phyloP scores from a whole-genome alignment of 1,140 invertebrate species.

The Scaptomyza pallida region DNA sequence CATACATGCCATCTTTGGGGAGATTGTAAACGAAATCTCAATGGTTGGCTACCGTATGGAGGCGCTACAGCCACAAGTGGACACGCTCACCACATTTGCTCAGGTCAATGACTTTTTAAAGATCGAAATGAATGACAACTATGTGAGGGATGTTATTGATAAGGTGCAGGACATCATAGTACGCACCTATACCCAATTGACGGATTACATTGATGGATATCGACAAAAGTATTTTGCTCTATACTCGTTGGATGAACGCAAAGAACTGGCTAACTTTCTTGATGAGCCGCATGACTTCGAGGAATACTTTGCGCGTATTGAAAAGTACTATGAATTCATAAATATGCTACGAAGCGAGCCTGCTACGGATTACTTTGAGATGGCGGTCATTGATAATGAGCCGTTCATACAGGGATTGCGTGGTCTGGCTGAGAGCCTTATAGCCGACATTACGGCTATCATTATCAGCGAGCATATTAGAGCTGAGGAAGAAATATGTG shows the following conservation, averaged over 20 bases:
- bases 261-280: conserved; percentile 67
- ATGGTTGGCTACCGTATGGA: conserved; percentile 83
- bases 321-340: conserved; percentile 86
- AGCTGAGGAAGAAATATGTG: conserved; percentile 87
- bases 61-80: conserved; percentile 84
- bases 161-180: conserved; percentile 76
- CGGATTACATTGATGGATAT: conserved; percentile 76
- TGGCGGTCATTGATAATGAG: conserved; percentile 85
- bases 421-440: conserved; percentile 81
- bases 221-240: conserved; percentile 78
- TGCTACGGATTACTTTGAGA: conserved; percentile 87
- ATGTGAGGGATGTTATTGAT: conserved; percentile 63
- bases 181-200: conserved; percentile 76
- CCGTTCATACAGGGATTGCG: conserved; percentile 85
- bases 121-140: conserved; percentile 72
- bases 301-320: conserved; percentile 86
- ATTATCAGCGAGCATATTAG: conserved; percentile 85
- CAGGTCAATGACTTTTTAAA: conserved; percentile 65
- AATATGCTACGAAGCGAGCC: conserved; percentile 86
- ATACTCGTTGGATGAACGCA: conserved; percentile 76
- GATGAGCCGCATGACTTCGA: conserved; percentile 85
- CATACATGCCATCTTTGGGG: conserved; percentile 77
- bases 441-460: conserved; percentile 85
- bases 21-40: conserved; percentile 83
- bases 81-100: conserved; percentile 40